Conservation (phyloP, 2,888 invertebrate genomes). For the Petrolisthes manimaculis region DNA sequence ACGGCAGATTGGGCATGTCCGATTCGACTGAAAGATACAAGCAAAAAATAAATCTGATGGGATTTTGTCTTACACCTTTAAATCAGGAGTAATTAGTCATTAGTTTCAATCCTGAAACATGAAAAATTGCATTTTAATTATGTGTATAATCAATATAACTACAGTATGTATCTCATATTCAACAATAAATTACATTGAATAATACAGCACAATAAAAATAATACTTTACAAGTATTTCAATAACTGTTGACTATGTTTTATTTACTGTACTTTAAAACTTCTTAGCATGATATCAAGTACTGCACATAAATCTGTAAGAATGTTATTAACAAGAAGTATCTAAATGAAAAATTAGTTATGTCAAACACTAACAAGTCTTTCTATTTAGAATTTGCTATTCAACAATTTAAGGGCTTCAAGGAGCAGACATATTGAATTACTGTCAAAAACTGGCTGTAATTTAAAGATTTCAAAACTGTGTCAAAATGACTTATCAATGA, state of each 20-base stretch:
- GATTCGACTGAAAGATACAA: constrained; percentile 82
- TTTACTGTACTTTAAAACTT: no score
- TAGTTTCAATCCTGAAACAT: neutral
- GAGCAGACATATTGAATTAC: constrained; percentile 56
- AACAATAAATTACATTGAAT: neutral
- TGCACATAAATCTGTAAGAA: neutral
- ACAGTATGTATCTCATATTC: neutral
- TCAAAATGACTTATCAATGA: no score
- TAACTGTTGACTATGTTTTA: no score
- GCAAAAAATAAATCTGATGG: constrained; percentile 30
- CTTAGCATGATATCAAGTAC: constrained; percentile 4
- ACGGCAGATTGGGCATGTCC: constrained; percentile 95
- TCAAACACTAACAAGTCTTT: constrained; percentile 56
- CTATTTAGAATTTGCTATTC: constrained; percentile 44
- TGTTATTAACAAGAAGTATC: constrained; percentile 6
- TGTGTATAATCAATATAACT: neutral
- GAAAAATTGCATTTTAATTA: neutral
- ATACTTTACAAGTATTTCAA: no score
- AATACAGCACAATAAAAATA: no score
- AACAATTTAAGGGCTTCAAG: constrained; percentile 58
- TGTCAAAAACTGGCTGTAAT: constrained; percentile 62
- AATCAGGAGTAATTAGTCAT: neutral
- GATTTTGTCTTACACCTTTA: constrained; percentile 7
- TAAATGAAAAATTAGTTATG: constrained; percentile 27
- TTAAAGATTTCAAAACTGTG: constrained; percentile 1